These are phyloP conservation scores for Labia minor DNA, from an alignment of 2,888 invertebrate genomes.

Conservation along the genomic window DNA sequence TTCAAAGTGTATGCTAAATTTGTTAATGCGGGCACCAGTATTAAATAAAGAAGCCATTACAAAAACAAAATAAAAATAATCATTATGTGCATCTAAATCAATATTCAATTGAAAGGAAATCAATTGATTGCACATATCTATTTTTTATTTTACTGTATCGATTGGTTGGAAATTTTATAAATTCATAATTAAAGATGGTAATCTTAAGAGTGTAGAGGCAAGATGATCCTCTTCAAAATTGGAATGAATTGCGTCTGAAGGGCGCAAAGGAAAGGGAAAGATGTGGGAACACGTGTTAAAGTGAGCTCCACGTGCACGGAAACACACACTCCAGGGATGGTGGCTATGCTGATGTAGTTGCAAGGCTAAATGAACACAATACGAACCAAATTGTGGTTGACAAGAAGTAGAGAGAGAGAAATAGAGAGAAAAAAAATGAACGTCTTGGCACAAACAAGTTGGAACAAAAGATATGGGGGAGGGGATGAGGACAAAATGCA, in stretches of 20 bases:
- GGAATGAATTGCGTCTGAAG: background rate
- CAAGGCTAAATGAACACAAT: background rate
- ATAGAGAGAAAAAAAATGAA: too few relatives aligned
- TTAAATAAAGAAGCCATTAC: background rate
- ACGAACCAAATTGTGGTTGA: background rate
- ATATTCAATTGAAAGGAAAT: too few relatives aligned
- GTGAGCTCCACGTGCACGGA: background rate
- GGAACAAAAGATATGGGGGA: too few relatives aligned
- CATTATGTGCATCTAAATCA: too few relatives aligned
- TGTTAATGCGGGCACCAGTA: conserved; percentile 1
- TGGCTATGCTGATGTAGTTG: background rate
- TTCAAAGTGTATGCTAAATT: background rate
- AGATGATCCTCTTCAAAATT: background rate
- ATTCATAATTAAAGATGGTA: too few relatives aligned
- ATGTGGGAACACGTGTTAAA: conserved; percentile 1
- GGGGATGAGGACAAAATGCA: too few relatives aligned
- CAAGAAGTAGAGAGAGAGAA: background rate
- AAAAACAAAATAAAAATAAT: background rate
- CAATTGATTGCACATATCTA: too few relatives aligned
- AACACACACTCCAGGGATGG: background rate
- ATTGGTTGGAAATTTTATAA: too few relatives aligned
- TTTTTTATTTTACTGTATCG: too few relatives aligned
- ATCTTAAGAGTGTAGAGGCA: too few relatives aligned
- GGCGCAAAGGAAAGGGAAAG: background rate
- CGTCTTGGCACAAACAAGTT: too few relatives aligned